These are phyloP conservation scores for Struthio camelus DNA, from an alignment of 2,113 vertebrate species.

Conservation along the genomic window DNA sequence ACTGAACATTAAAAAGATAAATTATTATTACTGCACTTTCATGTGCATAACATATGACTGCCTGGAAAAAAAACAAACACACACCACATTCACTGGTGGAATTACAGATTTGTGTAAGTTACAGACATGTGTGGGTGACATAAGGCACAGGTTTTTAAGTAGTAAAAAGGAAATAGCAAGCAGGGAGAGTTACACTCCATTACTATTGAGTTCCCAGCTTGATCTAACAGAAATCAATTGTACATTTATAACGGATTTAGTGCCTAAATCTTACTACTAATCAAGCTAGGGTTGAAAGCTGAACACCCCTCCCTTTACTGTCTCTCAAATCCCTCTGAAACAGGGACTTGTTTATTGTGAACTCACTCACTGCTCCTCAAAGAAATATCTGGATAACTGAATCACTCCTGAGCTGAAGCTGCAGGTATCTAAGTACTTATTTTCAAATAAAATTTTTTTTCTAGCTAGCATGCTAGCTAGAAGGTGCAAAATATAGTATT, in stretches of 20 bases:
- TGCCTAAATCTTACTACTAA: not conserved
- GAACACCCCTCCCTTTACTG: not conserved
- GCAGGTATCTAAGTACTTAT: not conserved
- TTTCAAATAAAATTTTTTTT: slow-evolving; percentile 23
- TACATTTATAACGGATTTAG: not conserved
- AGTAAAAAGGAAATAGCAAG: not conserved
- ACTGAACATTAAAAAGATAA: not conserved
- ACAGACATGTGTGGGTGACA: not conserved
- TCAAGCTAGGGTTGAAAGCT: not conserved
- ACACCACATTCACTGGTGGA: too few relatives aligned
- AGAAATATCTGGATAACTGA: not conserved
- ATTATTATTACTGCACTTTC: not conserved
- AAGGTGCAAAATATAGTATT: not conserved
- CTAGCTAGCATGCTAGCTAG: not conserved
- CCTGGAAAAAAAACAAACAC: not conserved
- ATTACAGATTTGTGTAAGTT: too few relatives aligned
- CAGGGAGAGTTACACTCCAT: not conserved
- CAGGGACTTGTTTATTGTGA: not conserved
- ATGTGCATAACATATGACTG: not conserved
- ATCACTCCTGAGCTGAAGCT: not conserved
- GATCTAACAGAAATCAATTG: not conserved
- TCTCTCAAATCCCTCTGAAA: not conserved
- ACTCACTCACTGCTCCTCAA: not conserved
- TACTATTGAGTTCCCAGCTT: not conserved
- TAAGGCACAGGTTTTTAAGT: not conserved